Evolutionary conservation across 2,113 vertebrate genomes (phyloP).

Genomic region (Zeus faber): DNA sequence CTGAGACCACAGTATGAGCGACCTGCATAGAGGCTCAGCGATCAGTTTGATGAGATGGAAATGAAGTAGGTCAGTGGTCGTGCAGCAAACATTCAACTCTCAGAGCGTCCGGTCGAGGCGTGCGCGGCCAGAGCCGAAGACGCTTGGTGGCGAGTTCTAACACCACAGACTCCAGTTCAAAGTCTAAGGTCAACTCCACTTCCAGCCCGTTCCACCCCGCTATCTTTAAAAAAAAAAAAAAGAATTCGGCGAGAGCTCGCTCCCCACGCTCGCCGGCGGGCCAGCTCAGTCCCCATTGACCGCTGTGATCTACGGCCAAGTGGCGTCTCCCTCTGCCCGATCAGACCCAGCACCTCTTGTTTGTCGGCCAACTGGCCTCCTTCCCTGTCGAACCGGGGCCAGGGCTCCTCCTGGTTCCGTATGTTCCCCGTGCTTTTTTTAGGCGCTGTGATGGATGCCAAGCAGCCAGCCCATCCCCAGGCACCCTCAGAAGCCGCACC

Average conservation of each 20-base stretch:
- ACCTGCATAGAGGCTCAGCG: too few species aligned
- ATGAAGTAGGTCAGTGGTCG: too few species aligned
- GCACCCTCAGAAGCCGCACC: slow-evolving; percentile 65
- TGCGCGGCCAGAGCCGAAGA: too few species aligned
- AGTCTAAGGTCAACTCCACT: slow-evolving; percentile 71
- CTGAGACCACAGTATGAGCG: too few species aligned
- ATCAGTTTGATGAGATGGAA: too few species aligned
- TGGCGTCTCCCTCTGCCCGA: slow-evolving; percentile 68
- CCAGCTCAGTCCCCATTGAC: slow-evolving; percentile 72
- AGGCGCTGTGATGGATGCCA: slow-evolving; percentile 65
- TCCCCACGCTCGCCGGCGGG: slow-evolving; percentile 50
- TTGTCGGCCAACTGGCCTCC: slow-evolving; percentile 73
- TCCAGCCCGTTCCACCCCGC: slow-evolving; percentile 45
- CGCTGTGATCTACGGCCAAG: slow-evolving; percentile 79
- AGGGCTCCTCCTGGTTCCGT: slow-evolving; percentile 75
- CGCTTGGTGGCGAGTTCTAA: too few species aligned
- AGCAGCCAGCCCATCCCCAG: slow-evolving; percentile 60
- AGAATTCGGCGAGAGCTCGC: too few species aligned
- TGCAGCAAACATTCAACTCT: too few species aligned
- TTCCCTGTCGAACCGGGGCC: slow-evolving; percentile 60
- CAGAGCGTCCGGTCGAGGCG: too few species aligned
- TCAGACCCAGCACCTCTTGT: slow-evolving; percentile 75
- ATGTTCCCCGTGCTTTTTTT: slow-evolving; percentile 76
- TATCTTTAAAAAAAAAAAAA: too few species aligned
- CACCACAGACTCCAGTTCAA: too few species aligned